A percentile compares a stretch with the other conserved stretches of the same genome.
phyloP scores from a whole-genome alignment of 2,888 invertebrate species.

The Xanthorhoe designata region DNA sequence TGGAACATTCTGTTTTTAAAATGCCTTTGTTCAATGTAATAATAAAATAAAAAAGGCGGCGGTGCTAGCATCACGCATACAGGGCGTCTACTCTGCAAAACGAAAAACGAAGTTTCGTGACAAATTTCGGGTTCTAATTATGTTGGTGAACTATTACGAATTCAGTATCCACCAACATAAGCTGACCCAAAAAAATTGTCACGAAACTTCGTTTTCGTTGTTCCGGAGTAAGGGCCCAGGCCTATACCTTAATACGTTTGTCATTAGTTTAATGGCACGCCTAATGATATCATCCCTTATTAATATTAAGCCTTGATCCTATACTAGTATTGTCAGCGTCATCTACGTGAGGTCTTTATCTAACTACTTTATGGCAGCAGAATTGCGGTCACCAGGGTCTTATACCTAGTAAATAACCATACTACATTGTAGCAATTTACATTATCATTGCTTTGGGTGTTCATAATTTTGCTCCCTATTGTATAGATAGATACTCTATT shows the following conservation, averaged over 20 bases:
- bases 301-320: constrained; percentile 17
- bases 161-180: too few relatives aligned
- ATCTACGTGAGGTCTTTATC: constrained; percentile 21
- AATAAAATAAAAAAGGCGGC: too few relatives aligned
- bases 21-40: too few relatives aligned
- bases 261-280: constrained; percentile 15
- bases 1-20: too few relatives aligned
- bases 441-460: background rate
- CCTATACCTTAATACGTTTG: constrained; percentile 14
- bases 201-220: too few relatives aligned
- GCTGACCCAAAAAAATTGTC: too few relatives aligned
- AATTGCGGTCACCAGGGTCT: constrained; percentile 4
- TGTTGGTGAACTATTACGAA: too few relatives aligned
- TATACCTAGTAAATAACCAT: background rate
- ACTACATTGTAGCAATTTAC: background rate
- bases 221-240: too few relatives aligned
- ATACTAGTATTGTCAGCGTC: constrained; percentile 3
- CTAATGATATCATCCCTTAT: constrained; percentile 22
- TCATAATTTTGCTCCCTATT: background rate
- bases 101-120: too few relatives aligned
- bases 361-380: constrained; percentile 3
- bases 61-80: too few relatives aligned
- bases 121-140: too few relatives aligned
- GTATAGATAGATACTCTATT: background rate
- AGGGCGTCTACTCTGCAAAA: too few relatives aligned